These are phyloP conservation scores for Neogale vison DNA, from an alignment of 2,113 vertebrate species.

Conservation along the genomic window DNA sequence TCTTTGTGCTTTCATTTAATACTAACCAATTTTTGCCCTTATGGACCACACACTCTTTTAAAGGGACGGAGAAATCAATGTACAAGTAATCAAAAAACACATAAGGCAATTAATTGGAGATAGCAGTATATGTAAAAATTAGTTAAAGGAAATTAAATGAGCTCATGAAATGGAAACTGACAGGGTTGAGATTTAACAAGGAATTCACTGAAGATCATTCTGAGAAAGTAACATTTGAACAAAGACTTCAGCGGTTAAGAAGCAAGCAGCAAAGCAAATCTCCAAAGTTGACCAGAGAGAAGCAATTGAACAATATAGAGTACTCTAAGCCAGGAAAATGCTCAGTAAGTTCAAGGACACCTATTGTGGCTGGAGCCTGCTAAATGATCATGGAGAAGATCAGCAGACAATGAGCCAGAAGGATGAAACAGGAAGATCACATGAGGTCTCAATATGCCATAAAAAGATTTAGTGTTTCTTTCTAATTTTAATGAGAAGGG, in stretches of 20 bases:
- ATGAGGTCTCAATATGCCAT: not conserved
- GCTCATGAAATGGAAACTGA: not conserved
- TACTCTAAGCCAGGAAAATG: not conserved
- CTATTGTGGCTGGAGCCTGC: not conserved
- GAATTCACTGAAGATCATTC: not conserved
- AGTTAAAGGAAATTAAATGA: not conserved
- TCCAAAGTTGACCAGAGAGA: not conserved
- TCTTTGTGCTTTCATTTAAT: not conserved
- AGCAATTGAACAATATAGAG: not conserved
- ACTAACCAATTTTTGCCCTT: not conserved
- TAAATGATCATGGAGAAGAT: not conserved
- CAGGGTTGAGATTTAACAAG: not conserved
- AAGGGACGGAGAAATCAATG: not conserved
- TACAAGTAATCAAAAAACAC: not conserved
- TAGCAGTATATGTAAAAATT: not conserved
- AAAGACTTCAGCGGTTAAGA: not conserved
- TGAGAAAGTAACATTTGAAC: not conserved
- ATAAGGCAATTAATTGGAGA: not conserved
- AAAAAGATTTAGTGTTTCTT: not conserved
- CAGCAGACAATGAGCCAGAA: not conserved
- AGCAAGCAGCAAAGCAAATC: not conserved
- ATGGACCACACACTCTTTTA: not conserved
- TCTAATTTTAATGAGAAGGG: not conserved
- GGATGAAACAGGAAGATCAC: not conserved
- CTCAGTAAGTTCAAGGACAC: not conserved